Evolutionary conservation across 2,113 vertebrate species (phyloP), one percentile per base, ranked within the genome.

Genomic region (Chaetodon auriga): DNA sequence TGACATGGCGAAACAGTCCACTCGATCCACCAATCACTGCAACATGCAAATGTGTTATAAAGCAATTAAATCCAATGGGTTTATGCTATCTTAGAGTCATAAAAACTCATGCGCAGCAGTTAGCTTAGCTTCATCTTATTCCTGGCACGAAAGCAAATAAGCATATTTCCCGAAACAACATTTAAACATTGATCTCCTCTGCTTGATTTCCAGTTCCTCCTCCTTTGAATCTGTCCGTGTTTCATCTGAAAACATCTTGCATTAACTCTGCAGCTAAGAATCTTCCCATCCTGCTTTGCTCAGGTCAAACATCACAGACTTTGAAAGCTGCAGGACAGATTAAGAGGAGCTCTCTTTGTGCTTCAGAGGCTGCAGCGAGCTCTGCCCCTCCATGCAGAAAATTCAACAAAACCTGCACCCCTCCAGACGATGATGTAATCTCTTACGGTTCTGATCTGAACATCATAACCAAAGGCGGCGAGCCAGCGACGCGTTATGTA

Each of bases 371-470:
- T 58, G 80, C 83, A 73, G 62, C 73, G 25, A 62, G 80, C 66
- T 85, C 73, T 84, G 68, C 41, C 53, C 63, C 13, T 73, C 77
- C 85, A 70, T n/a, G 78, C 70, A 75, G 79, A 75, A 79, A 79
- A 84, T 80, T 69, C 45, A 53, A 81, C 83, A 81, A 81, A 89
- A 91, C 85, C 85, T 82, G 87, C 79, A 53, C 79, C 88, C 80
- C 84, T 90, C 89, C 81, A 87, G 89, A 90, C 78, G 69, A 83
- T 94, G 93, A 95, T 89, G 92, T 94, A 91, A 94, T 94, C 89
- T 91, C 81, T 81, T 73, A 79, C 48, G 63, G 78, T 86, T 84
- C 84, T 81, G 84, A 91, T 90, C 87, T 88, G 78, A 91, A 85
- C 90, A 82, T 88, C 66, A 85, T 77, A 87, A 82, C 71, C 61